Conservation (phyloP, 2,888 invertebrate species). For the Auanema sp. region DNA sequence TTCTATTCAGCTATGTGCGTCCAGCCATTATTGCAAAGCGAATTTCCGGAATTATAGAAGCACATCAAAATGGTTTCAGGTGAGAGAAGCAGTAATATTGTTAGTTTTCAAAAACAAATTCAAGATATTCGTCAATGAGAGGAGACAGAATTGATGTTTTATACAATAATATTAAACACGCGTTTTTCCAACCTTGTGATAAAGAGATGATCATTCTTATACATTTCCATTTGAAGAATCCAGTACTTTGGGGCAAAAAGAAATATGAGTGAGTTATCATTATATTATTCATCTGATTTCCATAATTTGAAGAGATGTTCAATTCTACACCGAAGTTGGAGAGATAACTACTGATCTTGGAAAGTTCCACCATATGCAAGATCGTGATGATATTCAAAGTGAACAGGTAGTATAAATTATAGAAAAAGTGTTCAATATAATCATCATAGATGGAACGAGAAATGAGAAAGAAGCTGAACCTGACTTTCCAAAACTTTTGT, state of each 20-base stretch:
- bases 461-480: conserved; percentile 89
- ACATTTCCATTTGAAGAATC: conserved; percentile 97
- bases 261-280: conserved; percentile 73
- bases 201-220: conserved; percentile 98
- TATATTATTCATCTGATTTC: not conserved
- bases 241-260: conserved; percentile 99
- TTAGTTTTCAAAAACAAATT: conserved; percentile 73
- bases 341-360: conserved; percentile 99
- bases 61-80: conserved; percentile 77
- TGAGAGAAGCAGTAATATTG: conserved; percentile 1
- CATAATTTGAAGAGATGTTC: conserved; percentile 65
- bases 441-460: conserved; percentile 80
- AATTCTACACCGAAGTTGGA: conserved; percentile 99
- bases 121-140: conserved; percentile 91
- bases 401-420: conserved; percentile 77
- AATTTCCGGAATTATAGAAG: conserved; percentile 77
- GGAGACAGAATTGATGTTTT: conserved; percentile 99
- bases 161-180: conserved; percentile 98
- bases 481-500: conserved; percentile 96
- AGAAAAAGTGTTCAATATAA: no score
- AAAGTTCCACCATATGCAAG: conserved; percentile 99
- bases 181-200: conserved; percentile 88
- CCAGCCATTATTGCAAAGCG: conserved; percentile 89
- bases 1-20: conserved; percentile 76
- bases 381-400: conserved; percentile 94